phyloP scores from a whole-genome alignment of 2,797 vertebrate species.

The Tragelaphus eurycerus region DNA sequence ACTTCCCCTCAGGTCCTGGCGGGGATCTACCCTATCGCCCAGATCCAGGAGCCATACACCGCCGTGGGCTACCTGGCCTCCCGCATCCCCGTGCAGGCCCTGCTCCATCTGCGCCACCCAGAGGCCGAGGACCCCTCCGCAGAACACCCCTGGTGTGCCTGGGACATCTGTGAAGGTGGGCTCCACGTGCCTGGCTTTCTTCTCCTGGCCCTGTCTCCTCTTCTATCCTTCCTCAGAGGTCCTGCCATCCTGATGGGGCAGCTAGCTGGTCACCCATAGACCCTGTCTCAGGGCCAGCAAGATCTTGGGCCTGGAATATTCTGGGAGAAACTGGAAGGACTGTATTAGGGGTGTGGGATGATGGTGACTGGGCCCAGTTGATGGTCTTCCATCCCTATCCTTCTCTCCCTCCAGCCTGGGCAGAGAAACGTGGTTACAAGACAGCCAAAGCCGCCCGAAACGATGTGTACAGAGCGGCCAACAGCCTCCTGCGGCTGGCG shows the following conservation, averaged over 20 bases:
- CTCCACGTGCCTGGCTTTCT: background rate
- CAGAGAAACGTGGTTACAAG: slow-evolving; percentile 93
- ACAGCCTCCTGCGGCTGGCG: slow-evolving; percentile 91
- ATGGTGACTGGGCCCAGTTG: background rate
- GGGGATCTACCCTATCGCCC: slow-evolving; percentile 93
- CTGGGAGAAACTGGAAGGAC: background rate
- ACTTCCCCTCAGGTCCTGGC: slow-evolving; percentile 87
- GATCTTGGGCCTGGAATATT: background rate
- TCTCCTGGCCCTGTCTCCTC: background rate
- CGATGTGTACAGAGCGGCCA: slow-evolving; percentile 93
- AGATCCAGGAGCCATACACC: slow-evolving; percentile 95
- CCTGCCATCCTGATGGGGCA: background rate
- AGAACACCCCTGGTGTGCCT: slow-evolving; percentile 89
- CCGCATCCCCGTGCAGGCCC: slow-evolving; percentile 85
- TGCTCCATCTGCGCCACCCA: slow-evolving; percentile 90
- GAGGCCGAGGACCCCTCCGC: slow-evolving; percentile 63
- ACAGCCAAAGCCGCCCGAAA: slow-evolving; percentile 93
- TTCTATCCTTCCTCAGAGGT: background rate
- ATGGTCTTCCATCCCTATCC: background rate
- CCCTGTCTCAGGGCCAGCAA: background rate
- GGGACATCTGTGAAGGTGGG: slow-evolving; percentile 95
- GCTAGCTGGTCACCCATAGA: background rate
- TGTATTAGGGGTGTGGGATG: background rate
- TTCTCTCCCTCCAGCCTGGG: slow-evolving; percentile 88
- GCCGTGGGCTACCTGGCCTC: slow-evolving; percentile 92